Conservation (phyloP, 2,888 invertebrate species). For the Baccha elongata region DNA sequence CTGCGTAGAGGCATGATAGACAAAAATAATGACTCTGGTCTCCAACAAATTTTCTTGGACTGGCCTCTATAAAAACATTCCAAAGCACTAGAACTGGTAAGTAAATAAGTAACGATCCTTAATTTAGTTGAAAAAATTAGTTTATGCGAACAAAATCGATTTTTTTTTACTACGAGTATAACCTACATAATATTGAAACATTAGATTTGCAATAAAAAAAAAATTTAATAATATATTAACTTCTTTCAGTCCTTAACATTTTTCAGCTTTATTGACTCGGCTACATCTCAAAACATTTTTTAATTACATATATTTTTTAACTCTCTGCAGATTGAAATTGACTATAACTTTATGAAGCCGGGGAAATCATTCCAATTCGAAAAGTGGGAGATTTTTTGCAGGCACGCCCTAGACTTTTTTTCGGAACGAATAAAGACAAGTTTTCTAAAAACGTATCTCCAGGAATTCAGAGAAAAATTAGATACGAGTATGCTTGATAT, state of each 20-base stretch:
- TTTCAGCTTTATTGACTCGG: neutral
- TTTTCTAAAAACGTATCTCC: constrained; percentile 1
- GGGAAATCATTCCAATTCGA: neutral
- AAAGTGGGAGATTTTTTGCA: constrained; percentile 7
- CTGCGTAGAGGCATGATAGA: neutral
- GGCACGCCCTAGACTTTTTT: neutral
- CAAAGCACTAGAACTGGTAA: constrained; percentile 2
- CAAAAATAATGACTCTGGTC: neutral
- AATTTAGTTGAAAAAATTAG: neutral
- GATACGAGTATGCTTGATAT: constrained; percentile 1
- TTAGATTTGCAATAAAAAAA: too few relatives aligned
- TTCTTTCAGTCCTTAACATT: neutral
- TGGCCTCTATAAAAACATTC: constrained; percentile 1
- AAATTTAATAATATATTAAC: too few relatives aligned
- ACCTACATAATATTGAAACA: too few relatives aligned
- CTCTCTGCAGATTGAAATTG: constrained; percentile 9
- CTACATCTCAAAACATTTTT: neutral
- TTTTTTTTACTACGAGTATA: neutral
- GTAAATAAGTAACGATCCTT: neutral
- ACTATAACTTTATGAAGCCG: constrained; percentile 5
- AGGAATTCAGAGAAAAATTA: neutral
- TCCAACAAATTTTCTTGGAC: neutral
- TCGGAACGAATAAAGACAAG: neutral
- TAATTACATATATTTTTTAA: neutral
- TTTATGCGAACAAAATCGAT: neutral